These are phyloP conservation scores for Coelogynopora nodosa DNA, from an alignment of 2,888 invertebrate genomes.

Conservation along the genomic window DNA sequence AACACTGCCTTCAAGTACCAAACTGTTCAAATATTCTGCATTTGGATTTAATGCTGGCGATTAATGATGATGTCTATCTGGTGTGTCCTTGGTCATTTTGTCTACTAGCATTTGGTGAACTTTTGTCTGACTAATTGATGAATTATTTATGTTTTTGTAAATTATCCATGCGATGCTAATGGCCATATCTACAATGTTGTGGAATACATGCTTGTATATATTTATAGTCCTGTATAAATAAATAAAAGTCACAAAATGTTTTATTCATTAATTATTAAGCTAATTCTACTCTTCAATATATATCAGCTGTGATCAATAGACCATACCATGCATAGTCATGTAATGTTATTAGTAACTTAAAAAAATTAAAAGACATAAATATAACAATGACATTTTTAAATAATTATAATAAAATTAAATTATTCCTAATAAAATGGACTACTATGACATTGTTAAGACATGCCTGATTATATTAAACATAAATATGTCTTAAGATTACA, in stretches of 20 bases:
- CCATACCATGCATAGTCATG: no score
- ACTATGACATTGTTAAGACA: no score
- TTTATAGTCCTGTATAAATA: not conserved
- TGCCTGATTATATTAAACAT: no score
- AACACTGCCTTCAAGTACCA: not conserved
- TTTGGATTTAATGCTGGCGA: not conserved
- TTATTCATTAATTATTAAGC: no score
- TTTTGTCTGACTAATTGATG: not conserved
- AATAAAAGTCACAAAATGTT: not conserved
- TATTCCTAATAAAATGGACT: no score
- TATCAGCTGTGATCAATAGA: no score
- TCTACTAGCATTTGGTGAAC: not conserved
- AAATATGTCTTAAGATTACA: no score
- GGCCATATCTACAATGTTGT: not conserved
- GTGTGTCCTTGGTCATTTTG: not conserved
- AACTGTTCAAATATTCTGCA: not conserved
- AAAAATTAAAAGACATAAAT: no score
- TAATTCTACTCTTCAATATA: no score
- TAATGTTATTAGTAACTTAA: no score
- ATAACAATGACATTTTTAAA: no score
- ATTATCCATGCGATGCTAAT: not conserved
- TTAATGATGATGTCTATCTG: not conserved
- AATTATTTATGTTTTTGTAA: not conserved
- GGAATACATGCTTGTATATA: not conserved
- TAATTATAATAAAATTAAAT: no score